These are phyloP conservation scores for Nebria salina DNA, from an alignment of 2,888 invertebrate genomes.

Conservation along the genomic window DNA sequence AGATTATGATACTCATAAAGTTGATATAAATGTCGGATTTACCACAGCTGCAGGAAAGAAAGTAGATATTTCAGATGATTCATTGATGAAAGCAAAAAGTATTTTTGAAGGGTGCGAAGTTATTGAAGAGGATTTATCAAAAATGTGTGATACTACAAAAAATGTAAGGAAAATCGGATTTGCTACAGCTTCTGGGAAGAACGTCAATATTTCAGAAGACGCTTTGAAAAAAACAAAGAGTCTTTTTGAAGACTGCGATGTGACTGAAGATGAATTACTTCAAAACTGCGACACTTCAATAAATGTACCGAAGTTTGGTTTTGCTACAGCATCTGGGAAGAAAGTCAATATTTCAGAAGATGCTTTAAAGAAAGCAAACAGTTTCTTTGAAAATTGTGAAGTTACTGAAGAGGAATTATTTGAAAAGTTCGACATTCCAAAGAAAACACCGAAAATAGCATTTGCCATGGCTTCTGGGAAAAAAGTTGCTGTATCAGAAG, in stretches of 20 bases:
- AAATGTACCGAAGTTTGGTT: slow-evolving; percentile 49
- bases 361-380: slow-evolving; percentile 56
- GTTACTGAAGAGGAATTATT: slow-evolving; percentile 52
- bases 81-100: slow-evolving; percentile 56
- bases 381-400: slow-evolving; percentile 56
- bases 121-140: slow-evolving; percentile 7
- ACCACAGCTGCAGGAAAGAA: slow-evolving; percentile 58
- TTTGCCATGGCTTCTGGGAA: slow-evolving; percentile 27
- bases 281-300: slow-evolving; percentile 61
- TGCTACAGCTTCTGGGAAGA: slow-evolving; percentile 59
- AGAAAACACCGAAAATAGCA: neutral
- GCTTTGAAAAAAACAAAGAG: slow-evolving; percentile 57
- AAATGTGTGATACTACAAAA: neutral
- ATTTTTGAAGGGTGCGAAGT: slow-evolving; percentile 57
- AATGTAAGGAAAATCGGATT: slow-evolving; percentile 48
- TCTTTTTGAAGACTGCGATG: slow-evolving; percentile 54
- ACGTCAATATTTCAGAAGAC: slow-evolving; percentile 58
- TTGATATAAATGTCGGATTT: slow-evolving; percentile 4
- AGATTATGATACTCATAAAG: slow-evolving; percentile 48
- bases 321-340: slow-evolving; percentile 60
- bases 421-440: slow-evolving; percentile 6
- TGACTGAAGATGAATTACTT: slow-evolving; percentile 50
- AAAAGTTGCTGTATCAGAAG: slow-evolving; percentile 9
- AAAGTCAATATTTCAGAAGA: slow-evolving; percentile 56
- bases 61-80: slow-evolving; percentile 55